Percentiles rank a stretch among this genome's conserved stretches.
Conservation (phyloP, 2,113 vertebrate genomes). For the Dipodomys stephensi region DNA sequence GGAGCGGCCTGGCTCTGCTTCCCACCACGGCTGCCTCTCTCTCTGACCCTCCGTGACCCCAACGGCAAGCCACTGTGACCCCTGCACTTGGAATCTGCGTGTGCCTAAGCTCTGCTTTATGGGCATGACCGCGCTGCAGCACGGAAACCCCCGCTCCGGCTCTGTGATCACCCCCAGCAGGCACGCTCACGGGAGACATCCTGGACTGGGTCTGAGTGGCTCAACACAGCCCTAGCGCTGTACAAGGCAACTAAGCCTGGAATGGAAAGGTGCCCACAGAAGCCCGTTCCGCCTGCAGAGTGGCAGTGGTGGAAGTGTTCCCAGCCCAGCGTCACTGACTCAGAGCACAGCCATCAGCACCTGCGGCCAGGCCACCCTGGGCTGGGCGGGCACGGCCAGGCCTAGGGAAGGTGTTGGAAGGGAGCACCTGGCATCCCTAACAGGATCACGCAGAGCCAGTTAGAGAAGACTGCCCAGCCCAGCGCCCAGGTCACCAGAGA, state of each 20-base stretch:
- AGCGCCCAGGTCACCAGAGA: background rate
- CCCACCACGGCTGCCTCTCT: accelerated
- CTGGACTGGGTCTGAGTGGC: slow-evolving; percentile 72
- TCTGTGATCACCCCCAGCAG: background rate
- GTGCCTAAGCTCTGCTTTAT: too few species aligned
- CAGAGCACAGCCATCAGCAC: too few species aligned
- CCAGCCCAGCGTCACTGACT: slow-evolving; percentile 88
- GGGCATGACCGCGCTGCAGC: background rate
- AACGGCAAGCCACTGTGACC: too few species aligned
- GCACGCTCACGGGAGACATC: background rate
- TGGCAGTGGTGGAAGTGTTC: slow-evolving; percentile 87
- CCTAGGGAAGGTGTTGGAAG: slow-evolving; percentile 86
- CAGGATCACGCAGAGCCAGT: slow-evolving; percentile 22
- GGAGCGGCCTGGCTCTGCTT: accelerated
- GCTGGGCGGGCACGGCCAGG: slow-evolving; percentile 71
- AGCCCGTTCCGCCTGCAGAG: slow-evolving; percentile 89
- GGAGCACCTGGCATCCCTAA: slow-evolving; percentile 87
- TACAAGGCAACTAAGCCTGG: slow-evolving; percentile 85
- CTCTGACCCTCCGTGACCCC: background rate
- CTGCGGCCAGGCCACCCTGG: slow-evolving; percentile 61
- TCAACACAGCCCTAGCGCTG: slow-evolving; percentile 85
- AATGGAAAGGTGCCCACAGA: slow-evolving; percentile 83
- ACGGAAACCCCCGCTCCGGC: accelerated
- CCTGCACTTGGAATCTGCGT: too few species aligned
- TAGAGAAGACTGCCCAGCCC: slow-evolving; percentile 74